Conservation (phyloP, 1,140 invertebrate genomes). For the Dreissena rostriformis region DNA sequence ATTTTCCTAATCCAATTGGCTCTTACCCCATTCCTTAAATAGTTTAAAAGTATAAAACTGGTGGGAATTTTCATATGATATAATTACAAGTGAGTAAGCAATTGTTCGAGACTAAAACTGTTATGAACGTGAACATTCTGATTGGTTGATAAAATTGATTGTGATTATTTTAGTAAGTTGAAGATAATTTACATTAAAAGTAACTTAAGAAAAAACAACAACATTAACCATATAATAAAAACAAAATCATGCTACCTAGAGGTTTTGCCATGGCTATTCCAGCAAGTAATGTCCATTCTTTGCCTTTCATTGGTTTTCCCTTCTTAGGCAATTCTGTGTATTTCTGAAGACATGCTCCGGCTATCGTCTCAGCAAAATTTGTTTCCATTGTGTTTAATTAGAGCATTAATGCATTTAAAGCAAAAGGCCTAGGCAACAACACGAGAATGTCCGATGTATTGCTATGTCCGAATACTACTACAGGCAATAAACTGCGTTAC, state of each 20-base stretch:
- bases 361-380: conserved; percentile 81
- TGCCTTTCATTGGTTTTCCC: conserved; percentile 87
- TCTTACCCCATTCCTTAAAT: too few relatives aligned
- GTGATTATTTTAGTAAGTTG: not conserved
- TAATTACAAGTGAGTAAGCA: not conserved
- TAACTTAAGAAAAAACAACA: not conserved
- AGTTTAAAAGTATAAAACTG: too few relatives aligned
- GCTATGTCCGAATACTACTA: not conserved
- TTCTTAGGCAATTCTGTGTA: conserved; percentile 88
- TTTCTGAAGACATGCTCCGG: conserved; percentile 84
- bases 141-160: not conserved
- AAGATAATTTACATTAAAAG: not conserved
- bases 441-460: not conserved
- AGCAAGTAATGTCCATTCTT: conserved; percentile 93
- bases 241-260: too few relatives aligned
- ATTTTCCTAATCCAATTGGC: too few relatives aligned
- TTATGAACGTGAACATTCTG: too few relatives aligned
- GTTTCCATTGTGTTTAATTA: conserved; percentile 11
- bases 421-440: not conserved
- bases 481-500: not conserved
- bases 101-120: not conserved
- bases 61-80: too few relatives aligned
- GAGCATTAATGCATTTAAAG: too few relatives aligned
- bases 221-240: conserved; percentile 14
- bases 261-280: conserved; percentile 83